phyloP scores from a whole-genome alignment of 2,888 invertebrate genomes.

The Drosophila anceps region DNA sequence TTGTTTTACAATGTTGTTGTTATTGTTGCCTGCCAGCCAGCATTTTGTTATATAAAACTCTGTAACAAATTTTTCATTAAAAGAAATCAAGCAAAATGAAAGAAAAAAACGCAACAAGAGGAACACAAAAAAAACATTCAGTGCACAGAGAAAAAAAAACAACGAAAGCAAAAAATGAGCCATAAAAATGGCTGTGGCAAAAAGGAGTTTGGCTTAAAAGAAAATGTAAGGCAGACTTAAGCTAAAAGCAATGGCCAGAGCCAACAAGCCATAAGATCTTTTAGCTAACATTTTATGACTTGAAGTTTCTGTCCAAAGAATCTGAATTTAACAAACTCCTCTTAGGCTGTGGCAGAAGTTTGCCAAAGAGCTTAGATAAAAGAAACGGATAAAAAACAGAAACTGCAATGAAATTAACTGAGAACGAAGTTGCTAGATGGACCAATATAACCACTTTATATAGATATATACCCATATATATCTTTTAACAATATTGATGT shows the following conservation, averaged over 20 bases:
- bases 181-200: slow-evolving; percentile 72
- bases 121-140: slow-evolving; percentile 10
- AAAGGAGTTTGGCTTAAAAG: slow-evolving; percentile 56
- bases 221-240: slow-evolving; percentile 18
- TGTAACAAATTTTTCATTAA: slow-evolving; percentile 80
- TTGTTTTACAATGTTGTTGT: slow-evolving; percentile 69
- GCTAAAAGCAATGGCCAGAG: slow-evolving; percentile 35
- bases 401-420: slow-evolving; percentile 32
- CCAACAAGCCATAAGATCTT: slow-evolving; percentile 56
- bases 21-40: slow-evolving; percentile 61
- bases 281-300: slow-evolving; percentile 55
- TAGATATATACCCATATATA: background rate
- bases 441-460: background rate
- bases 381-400: slow-evolving; percentile 10
- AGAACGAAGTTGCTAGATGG: background rate
- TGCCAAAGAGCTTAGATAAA: slow-evolving; percentile 24
- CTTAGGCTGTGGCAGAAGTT: slow-evolving; percentile 24
- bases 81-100: slow-evolving; percentile 74
- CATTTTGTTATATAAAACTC: slow-evolving; percentile 79
- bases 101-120: slow-evolving; percentile 21
- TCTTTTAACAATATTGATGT: background rate
- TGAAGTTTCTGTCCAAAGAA: slow-evolving; percentile 43
- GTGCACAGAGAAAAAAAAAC: background rate
- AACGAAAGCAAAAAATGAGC: slow-evolving; percentile 31
- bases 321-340: slow-evolving; percentile 52